These are phyloP conservation scores for Armadillidium nasatum DNA, from an alignment of 1,140 invertebrate genomes.

Conservation along the genomic window DNA sequence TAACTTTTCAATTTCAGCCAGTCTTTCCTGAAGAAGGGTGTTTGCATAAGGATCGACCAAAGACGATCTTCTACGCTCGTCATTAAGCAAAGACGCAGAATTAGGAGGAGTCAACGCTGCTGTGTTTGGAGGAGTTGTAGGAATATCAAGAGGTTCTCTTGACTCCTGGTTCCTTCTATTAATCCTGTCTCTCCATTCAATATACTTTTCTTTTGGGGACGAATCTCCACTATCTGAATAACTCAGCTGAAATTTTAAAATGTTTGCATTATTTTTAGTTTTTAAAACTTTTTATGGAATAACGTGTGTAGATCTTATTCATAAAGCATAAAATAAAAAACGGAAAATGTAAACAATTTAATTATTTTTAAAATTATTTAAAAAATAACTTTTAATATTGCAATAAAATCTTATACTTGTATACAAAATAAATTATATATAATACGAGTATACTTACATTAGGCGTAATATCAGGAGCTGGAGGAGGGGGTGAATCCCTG, in stretches of 20 bases:
- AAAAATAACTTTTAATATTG: background rate
- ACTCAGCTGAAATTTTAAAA: background rate
- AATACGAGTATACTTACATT: background rate
- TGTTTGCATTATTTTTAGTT: no score
- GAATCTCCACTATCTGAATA: background rate
- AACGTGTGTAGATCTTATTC: no score
- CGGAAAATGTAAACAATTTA: background rate
- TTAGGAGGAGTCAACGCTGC: constrained; percentile 20
- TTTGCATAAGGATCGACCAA: background rate
- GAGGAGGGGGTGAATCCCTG: background rate
- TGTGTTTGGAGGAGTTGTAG: constrained; percentile 35
- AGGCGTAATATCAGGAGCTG: background rate
- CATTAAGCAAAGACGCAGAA: constrained; percentile 23
- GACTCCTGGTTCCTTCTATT: constrained; percentile 4
- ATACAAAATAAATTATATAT: background rate
- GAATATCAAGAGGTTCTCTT: constrained; percentile 17
- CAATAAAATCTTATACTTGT: no score
- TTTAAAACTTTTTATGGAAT: no score
- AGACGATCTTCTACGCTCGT: background rate
- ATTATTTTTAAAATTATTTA: background rate
- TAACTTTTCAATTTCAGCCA: constrained; percentile 12
- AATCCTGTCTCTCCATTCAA: background rate
- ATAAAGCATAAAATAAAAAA: background rate
- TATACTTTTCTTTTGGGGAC: background rate
- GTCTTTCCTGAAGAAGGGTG: background rate